Percentiles rank a stretch among this genome's conserved stretches.
phyloP scores from a whole-genome alignment of 2,113 vertebrate genomes.

The Bettongia penicillata region DNA sequence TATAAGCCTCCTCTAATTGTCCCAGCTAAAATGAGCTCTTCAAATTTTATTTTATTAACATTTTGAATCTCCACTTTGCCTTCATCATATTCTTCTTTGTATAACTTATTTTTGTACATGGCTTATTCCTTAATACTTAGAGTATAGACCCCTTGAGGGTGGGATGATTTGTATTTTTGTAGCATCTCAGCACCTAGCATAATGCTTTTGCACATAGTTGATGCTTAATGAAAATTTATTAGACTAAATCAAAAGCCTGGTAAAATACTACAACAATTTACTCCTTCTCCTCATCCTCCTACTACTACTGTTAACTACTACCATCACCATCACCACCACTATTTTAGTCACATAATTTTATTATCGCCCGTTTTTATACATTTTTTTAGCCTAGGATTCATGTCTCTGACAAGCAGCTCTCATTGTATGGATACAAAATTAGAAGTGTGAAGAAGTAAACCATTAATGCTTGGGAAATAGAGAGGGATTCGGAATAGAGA shows the following conservation, averaged over 20 bases:
- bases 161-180: neutral
- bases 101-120: neutral
- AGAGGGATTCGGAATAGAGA: neutral
- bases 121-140: neutral
- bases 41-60: neutral
- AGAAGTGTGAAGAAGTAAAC: neutral
- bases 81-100: neutral
- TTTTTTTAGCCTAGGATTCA: constrained; percentile 34
- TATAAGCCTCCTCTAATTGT: neutral
- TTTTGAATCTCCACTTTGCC: neutral
- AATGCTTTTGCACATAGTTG: neutral
- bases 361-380: neutral
- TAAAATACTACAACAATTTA: neutral
- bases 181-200: neutral
- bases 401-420: neutral
- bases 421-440: constrained; percentile 18
- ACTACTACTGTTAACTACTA: too few species aligned
- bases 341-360: constrained; percentile 27
- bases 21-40: neutral
- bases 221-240: neutral
- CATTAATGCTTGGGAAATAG: constrained; percentile 23
- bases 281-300: too few species aligned
- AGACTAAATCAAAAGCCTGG: neutral
- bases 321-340: neutral
- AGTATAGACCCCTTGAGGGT: neutral